These are phyloP conservation scores for Pectinophora gossypiella DNA, from an alignment of 1,140 invertebrate genomes.

Conservation along the genomic window DNA sequence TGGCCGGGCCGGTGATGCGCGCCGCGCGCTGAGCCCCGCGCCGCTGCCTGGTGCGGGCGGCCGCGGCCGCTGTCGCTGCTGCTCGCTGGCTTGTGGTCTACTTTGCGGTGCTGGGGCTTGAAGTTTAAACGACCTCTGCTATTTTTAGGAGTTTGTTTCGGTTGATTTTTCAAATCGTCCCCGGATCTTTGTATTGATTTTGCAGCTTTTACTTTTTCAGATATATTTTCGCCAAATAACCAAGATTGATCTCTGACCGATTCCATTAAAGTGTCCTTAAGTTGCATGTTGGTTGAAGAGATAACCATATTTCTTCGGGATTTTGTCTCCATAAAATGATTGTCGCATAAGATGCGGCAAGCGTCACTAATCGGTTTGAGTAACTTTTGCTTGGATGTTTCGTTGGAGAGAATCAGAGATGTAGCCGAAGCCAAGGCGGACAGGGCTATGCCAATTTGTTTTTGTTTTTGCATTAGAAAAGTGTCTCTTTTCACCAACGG, in stretches of 20 bases:
- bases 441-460: neutral
- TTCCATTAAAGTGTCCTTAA: slow-evolving; percentile 5
- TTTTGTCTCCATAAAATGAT: slow-evolving; percentile 1
- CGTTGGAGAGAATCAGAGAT: neutral
- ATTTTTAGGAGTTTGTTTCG: neutral
- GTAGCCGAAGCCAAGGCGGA: neutral
- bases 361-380: slow-evolving; percentile 2
- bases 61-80: neutral
- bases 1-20: neutral
- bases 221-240: slow-evolving; percentile 8
- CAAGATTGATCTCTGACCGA: neutral
- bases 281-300: neutral
- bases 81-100: neutral
- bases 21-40: too few species aligned
- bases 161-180: neutral
- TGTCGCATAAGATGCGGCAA: neutral
- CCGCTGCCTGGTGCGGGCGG: too few species aligned
- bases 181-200: slow-evolving; percentile 5
- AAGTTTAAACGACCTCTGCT: slow-evolving; percentile 5
- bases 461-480: slow-evolving; percentile 2
- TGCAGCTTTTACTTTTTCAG: slow-evolving; percentile 4
- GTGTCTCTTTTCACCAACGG: slow-evolving; percentile 3
- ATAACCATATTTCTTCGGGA: slow-evolving; percentile 1
- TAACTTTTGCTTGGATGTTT: slow-evolving; percentile 1
- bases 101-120: neutral